These are phyloP conservation scores for Uria lomvia DNA, from an alignment of 2,113 vertebrate genomes.

Conservation along the genomic window DNA sequence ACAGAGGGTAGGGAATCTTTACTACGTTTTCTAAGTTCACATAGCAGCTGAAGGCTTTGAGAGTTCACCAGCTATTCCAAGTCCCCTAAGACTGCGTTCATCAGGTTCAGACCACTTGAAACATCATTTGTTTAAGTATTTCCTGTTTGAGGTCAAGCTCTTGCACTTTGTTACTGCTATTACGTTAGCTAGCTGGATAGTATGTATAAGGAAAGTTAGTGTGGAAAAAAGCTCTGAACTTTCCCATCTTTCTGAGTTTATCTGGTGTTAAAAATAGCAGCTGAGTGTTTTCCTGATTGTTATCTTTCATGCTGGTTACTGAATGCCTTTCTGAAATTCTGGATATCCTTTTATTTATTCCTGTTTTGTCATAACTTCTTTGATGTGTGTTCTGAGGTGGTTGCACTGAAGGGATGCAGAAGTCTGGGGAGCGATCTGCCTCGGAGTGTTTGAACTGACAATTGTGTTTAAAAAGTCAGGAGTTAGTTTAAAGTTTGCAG, in stretches of 20 bases:
- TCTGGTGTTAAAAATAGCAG: not conserved
- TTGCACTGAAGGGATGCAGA: not conserved
- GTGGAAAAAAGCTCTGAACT: not conserved
- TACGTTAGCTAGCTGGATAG: accelerated
- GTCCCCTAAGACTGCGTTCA: not conserved
- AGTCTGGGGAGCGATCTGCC: not conserved
- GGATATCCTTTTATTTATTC: not conserved
- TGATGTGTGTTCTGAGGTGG: not conserved
- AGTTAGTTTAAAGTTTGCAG: not conserved
- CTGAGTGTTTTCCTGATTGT: not conserved
- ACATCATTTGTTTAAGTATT: not conserved
- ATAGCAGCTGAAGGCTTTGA: not conserved
- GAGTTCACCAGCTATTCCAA: not conserved
- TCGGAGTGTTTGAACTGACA: not conserved
- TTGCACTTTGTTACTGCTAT: not conserved
- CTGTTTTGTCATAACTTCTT: not conserved
- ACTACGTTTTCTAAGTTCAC: not conserved
- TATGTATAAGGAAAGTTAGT: not conserved
- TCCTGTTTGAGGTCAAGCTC: not conserved
- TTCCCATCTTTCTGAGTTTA: not conserved
- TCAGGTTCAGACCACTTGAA: not conserved
- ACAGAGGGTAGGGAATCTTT: not conserved
- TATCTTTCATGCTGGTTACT: not conserved
- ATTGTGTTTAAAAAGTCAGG: not conserved
- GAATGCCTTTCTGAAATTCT: not conserved